These are phyloP conservation scores for Drosophila pseudoobscura DNA, from an alignment of 1,140 invertebrate genomes.

Conservation along the genomic window DNA sequence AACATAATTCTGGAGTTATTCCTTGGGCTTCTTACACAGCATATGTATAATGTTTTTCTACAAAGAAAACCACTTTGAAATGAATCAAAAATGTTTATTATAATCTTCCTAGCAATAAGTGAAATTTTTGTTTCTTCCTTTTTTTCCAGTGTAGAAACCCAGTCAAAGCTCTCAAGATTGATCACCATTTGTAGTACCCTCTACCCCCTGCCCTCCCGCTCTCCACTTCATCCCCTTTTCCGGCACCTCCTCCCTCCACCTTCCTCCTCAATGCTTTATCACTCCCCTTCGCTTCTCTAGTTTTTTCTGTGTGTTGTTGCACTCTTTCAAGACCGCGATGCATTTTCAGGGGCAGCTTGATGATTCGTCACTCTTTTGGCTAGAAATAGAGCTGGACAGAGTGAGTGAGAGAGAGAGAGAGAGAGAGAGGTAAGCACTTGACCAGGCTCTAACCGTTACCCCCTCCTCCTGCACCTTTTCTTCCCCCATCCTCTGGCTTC, in stretches of 20 bases:
- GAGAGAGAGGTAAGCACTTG: slow-evolving; percentile 38
- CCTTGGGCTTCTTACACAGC: too few relatives aligned
- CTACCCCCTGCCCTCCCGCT: background rate
- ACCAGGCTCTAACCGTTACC: slow-evolving; percentile 36
- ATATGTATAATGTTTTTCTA: too few relatives aligned
- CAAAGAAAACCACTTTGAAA: too few relatives aligned
- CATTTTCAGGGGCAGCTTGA: slow-evolving; percentile 70
- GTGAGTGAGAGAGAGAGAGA: background rate
- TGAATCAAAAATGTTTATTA: too few relatives aligned
- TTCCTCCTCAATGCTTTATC: too few relatives aligned
- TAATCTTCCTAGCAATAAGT: too few relatives aligned
- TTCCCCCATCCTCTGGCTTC: slow-evolving; percentile 13
- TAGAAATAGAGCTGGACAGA: background rate
- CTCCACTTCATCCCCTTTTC: background rate
- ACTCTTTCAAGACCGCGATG: slow-evolving; percentile 49
- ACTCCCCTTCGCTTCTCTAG: background rate
- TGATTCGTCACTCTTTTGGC: slow-evolving; percentile 60
- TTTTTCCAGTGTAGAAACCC: slow-evolving; percentile 4
- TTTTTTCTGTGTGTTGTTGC: slow-evolving; percentile 22
- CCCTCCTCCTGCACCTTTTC: background rate
- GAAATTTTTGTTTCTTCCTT: background rate
- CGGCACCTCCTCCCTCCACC: background rate
- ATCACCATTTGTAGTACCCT: slow-evolving; percentile 56
- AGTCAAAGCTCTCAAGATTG: slow-evolving; percentile 66
- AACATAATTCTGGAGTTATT: too few relatives aligned